Base-by-base conservation (phyloP, 1,140 invertebrate species). In the Apis dorsata region DNA sequence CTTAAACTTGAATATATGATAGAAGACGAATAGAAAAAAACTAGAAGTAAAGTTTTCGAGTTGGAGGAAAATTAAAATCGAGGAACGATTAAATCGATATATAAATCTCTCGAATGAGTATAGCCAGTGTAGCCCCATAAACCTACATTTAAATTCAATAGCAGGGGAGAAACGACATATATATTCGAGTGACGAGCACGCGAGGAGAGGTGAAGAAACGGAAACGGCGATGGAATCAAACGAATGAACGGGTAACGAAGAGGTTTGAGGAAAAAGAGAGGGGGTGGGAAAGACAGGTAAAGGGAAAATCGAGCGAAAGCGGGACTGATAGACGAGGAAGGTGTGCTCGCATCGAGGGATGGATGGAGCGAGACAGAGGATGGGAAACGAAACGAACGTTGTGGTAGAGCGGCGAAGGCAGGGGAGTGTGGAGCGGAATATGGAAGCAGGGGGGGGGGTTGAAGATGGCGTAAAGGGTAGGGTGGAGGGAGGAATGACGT, bases 401-500 rank as follows among this genome's bases (percentile, higher is more conserved):
- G 51, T 60, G 60, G 21, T 13, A 21, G 79, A 53, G 65, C 65
- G 44, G 69, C 51, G 65, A 71, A 84, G 34, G 84, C 77, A 68
- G 70, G 69, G 65, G 63, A 13, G 24, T 0, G 60, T 15, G 60
- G n/a, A 62, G 57, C 21, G 49, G 83, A 79, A n/a, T 13, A 44
- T 51, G 51, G 21, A 65, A 34, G 12, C 12, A 2, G 11, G 65
- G 9, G 19, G 34, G 69, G 70, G 55, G 69, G 68, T 69, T 75
- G 74, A 70, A 74, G 73, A 49, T 53, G 73, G 78, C 34, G 60
- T 60, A 44, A 75, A 59, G 77, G 44, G 12, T 69, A 65, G 81
- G 34, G 34, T 44, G 5, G 34, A 68, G 81, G 78, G 75, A 86
- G 84, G 74, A 81, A 89, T 92, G 91, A 93, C 92, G 92, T 93